phyloP scores from a whole-genome alignment of 2,113 vertebrate species.

The Odontophorus gujanensis region DNA sequence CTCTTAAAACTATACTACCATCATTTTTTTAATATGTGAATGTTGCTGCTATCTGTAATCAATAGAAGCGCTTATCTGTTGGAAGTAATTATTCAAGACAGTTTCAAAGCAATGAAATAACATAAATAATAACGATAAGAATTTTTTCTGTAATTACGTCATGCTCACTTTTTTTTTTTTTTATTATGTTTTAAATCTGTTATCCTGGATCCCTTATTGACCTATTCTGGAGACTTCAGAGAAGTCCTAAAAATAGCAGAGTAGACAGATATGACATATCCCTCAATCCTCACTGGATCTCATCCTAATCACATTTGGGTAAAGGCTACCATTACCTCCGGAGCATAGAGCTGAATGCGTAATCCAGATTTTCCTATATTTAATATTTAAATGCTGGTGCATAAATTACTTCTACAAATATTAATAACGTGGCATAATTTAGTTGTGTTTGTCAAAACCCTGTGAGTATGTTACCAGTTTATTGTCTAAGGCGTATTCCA shows the following conservation, averaged over 20 bases:
- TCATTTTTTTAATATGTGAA: not conserved
- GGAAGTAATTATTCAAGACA: not conserved
- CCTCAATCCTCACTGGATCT: not conserved
- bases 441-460: not conserved
- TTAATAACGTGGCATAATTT: slow-evolving; percentile 8
- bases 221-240: not conserved
- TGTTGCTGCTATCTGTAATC: not conserved
- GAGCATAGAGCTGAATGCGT: not conserved
- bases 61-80: not conserved
- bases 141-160: not conserved
- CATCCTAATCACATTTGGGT: not conserved
- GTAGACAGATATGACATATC: not conserved
- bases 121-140: not conserved
- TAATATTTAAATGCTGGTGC: not conserved
- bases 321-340: not conserved
- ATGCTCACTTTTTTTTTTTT: not conserved
- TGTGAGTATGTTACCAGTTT: not conserved
- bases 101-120: slow-evolving; percentile 17
- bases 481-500: not conserved
- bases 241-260: not conserved
- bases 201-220: not conserved
- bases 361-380: not conserved
- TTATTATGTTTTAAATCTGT: not conserved
- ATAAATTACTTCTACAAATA: not conserved
- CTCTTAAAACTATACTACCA: not conserved